These are phyloP conservation scores for Drosophila histrio DNA, from an alignment of 2,888 invertebrate species.

Conservation along the genomic window DNA sequence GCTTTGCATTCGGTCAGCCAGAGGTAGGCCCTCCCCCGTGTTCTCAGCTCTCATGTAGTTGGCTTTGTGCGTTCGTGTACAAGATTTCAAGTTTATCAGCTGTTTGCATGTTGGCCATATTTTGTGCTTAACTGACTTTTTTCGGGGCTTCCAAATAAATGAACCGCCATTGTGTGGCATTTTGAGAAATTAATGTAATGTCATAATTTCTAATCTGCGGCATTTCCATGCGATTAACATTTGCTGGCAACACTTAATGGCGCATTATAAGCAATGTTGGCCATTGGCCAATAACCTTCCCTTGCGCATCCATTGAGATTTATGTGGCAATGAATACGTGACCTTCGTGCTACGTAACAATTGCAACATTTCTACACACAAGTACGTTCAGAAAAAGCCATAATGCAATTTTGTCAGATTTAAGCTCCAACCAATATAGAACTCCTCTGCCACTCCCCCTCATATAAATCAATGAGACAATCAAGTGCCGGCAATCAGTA, in stretches of 20 bases:
- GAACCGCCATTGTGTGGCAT: slow-evolving; percentile 37
- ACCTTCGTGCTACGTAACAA: slow-evolving; percentile 26
- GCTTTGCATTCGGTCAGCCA: slow-evolving; percentile 36
- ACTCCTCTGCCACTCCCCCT: background rate
- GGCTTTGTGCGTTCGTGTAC: slow-evolving; percentile 55
- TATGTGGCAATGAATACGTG: slow-evolving; percentile 41
- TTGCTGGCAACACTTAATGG: slow-evolving; percentile 69
- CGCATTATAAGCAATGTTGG: slow-evolving; percentile 51
- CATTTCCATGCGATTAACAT: slow-evolving; percentile 79
- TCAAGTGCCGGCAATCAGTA: slow-evolving; percentile 64
- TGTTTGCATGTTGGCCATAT: slow-evolving; percentile 66
- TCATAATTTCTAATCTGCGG: slow-evolving; percentile 78
- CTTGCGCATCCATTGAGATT: slow-evolving; percentile 28
- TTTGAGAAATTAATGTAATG: slow-evolving; percentile 71
- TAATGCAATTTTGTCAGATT: slow-evolving; percentile 50
- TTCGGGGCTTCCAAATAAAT: slow-evolving; percentile 48
- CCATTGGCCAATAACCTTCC: slow-evolving; percentile 52
- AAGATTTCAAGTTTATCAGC: slow-evolving; percentile 68
- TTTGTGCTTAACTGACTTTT: slow-evolving; percentile 71
- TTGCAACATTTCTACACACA: slow-evolving; percentile 25
- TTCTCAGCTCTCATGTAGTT: slow-evolving; percentile 18
- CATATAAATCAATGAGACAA: slow-evolving; percentile 72
- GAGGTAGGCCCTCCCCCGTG: slow-evolving; percentile 1
- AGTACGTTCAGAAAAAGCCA: slow-evolving; percentile 6
- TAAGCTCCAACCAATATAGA: background rate